Evolutionary conservation across 1,140 invertebrate species (phyloP), one percentile per base, ranked within the genome.

Genomic region (Oscheius sp.): DNA sequence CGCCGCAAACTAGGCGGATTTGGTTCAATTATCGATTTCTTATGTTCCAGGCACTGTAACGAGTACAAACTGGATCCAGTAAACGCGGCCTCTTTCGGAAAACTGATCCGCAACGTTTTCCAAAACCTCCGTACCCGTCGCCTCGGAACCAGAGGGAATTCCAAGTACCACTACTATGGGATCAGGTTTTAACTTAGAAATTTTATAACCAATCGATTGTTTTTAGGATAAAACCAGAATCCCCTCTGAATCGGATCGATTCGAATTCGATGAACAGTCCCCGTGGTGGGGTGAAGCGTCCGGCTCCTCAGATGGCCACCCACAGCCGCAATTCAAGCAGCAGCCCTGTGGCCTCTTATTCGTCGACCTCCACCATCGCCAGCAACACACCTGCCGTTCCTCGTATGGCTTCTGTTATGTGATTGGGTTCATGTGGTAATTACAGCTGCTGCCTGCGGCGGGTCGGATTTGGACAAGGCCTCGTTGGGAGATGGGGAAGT

Each of bases 141-240:
- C 46, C 88, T 99, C 38, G 95, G 95, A 76, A 98, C 95, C 2
- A 89, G 94, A 76, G 95, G 95, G 18, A 98, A 99, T 87, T 98
- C 95, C 2, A 98, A 98, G 84, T 99, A 98, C 86, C 95, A 99
- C 88, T 99, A 99, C 86, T 98, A 98, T 88, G 96, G 96, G n/a
- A 97, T 99, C 74, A 89, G 94, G 55, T n/a, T n/a, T n/a, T n/a
- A n/a, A n/a, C n/a, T n/a, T n/a, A n/a, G n/a, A n/a, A n/a, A n/a
- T n/a, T n/a, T n/a, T n/a, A n/a, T n/a, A n/a, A n/a, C n/a, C n/a
- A n/a, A n/a, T n/a, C n/a, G n/a, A n/a, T n/a, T n/a, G n/a, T n/a
- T n/a, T n/a, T n/a, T n/a, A n/a, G 42, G 42, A 63, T 63, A 13
- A 63, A 63, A 32, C 61, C 61, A 32, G 61, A 63, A 26, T n/a